Percentiles rank a stretch among this genome's conserved stretches.
phyloP scores from a whole-genome alignment of 2,797 vertebrate genomes.

The Acanthurus lineatus region DNA sequence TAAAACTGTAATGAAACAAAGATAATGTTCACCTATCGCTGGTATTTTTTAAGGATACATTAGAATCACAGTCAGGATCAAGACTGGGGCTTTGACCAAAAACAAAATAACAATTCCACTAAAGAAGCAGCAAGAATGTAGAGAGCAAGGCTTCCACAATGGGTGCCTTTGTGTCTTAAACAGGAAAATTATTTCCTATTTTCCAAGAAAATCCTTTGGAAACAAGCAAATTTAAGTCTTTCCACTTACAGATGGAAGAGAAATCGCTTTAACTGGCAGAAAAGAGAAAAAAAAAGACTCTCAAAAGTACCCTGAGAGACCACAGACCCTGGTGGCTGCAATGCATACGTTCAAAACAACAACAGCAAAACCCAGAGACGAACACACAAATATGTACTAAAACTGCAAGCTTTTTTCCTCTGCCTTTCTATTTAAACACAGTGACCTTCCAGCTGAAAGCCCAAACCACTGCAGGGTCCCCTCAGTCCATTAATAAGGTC shows the following conservation, averaged over 20 bases:
- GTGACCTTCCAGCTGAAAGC: slow-evolving; percentile 39
- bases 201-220: slow-evolving; percentile 29
- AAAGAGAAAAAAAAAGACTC: slow-evolving; percentile 36
- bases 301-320: slow-evolving; percentile 65
- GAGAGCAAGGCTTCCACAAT: background rate
- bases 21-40: background rate
- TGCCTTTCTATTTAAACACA: slow-evolving; percentile 7
- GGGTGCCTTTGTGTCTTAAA: slow-evolving; percentile 9
- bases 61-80: background rate
- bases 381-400: slow-evolving; percentile 36
- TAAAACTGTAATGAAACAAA: slow-evolving; percentile 51
- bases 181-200: background rate
- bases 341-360: slow-evolving; percentile 45
- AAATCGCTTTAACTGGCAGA: slow-evolving; percentile 68
- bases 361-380: slow-evolving; percentile 50
- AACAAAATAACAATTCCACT: background rate
- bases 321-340: slow-evolving; percentile 44
- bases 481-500: slow-evolving; percentile 76
- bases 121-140: background rate
- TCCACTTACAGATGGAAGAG: slow-evolving; percentile 17
- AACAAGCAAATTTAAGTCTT: slow-evolving; percentile 2
- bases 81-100: background rate
- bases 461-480: slow-evolving; percentile 41
- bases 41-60: background rate
- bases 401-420: slow-evolving; percentile 57